phyloP scores from a whole-genome alignment of 2,888 invertebrate species.

The Bombyx huttoni region DNA sequence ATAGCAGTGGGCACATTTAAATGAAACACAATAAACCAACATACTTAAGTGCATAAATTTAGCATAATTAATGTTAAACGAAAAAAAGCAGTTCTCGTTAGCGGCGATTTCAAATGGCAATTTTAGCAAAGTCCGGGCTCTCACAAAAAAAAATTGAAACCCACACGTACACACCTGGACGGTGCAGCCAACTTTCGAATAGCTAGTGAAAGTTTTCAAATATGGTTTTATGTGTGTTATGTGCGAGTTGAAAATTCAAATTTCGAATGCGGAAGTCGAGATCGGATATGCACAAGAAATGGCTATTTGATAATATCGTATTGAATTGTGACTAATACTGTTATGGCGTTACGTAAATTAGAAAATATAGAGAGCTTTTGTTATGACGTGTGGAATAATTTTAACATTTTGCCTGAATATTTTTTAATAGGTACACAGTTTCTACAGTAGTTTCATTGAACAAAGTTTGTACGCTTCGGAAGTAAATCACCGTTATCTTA shows the following conservation, averaged over 20 bases:
- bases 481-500: constrained; percentile 24
- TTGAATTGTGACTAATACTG: neutral
- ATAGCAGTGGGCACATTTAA: neutral
- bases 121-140: neutral
- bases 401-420: no score
- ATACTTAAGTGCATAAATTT: no score
- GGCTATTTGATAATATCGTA: neutral
- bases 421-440: no score
- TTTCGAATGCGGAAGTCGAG: constrained; percentile 32
- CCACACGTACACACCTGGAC: constrained; percentile 15
- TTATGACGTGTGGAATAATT: neutral
- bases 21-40: no score
- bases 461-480: neutral
- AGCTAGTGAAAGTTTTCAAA: constrained; percentile 26
- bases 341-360: neutral
- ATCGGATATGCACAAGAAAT: constrained; percentile 20
- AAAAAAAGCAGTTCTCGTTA: no score
- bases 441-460: no score
- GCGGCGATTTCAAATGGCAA: neutral
- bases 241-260: constrained; percentile 20
- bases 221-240: constrained; percentile 15
- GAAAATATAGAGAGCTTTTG: neutral
- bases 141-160: neutral
- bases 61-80: no score
- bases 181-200: constrained; percentile 24